Conservation (phyloP, 92 coral and sea anemone species). For the Zoanthus solanderi region DNA sequence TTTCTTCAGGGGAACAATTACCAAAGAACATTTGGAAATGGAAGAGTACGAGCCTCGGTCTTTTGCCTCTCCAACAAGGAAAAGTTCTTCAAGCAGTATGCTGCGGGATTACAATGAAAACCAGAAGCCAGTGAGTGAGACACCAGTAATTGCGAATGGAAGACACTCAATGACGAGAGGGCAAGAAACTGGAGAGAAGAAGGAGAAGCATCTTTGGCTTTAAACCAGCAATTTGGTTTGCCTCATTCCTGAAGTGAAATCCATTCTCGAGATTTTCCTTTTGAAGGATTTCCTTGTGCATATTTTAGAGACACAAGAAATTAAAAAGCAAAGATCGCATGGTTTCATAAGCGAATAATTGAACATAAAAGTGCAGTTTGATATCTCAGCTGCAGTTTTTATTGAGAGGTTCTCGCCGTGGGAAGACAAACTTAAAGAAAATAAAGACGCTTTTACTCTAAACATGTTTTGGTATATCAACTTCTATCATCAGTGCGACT, state of each 20-base stretch:
- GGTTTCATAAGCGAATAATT: neutral
- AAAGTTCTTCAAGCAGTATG: slow-evolving; percentile 21
- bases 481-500: no score
- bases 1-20: slow-evolving; percentile 19
- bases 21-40: slow-evolving; percentile 30
- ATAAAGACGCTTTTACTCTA: neutral
- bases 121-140: slow-evolving; percentile 8
- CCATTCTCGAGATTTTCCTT: neutral
- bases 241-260: neutral
- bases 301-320: neutral
- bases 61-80: slow-evolving; percentile 27
- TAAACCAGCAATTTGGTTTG: neutral
- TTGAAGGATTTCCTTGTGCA: neutral
- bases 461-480: neutral
- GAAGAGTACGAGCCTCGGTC: slow-evolving; percentile 41
- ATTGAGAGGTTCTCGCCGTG: neutral
- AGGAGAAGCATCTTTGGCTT: slow-evolving; percentile 47
- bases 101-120: slow-evolving; percentile 39
- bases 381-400: neutral
- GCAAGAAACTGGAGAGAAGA: slow-evolving; percentile 15
- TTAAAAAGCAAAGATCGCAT: neutral
- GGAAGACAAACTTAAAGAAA: no score
- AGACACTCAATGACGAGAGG: slow-evolving; percentile 1
- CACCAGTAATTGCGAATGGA: slow-evolving; percentile 22
- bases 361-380: neutral